Percentiles rank a stretch among this genome's conserved stretches.
These are phyloP conservation scores for Thereva unica DNA, from an alignment of 2,888 invertebrate genomes.

Conservation along the genomic window DNA sequence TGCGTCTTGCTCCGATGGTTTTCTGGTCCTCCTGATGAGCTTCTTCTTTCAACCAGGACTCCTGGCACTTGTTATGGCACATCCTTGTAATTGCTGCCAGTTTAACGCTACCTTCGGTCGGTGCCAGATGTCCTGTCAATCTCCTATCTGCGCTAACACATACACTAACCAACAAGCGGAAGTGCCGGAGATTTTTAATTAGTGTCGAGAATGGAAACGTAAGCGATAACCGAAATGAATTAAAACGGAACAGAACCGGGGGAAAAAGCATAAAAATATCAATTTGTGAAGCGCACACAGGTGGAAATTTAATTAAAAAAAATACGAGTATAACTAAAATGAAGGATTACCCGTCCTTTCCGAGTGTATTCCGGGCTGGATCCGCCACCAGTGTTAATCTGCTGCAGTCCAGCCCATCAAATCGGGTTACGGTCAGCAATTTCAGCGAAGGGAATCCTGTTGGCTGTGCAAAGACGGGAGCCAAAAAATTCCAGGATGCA, in stretches of 20 bases:
- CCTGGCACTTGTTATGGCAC: constrained; percentile 18
- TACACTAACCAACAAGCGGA: background rate
- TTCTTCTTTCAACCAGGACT: constrained; percentile 5
- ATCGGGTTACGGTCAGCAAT: constrained; percentile 1
- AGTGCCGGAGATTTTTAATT: constrained; percentile 20
- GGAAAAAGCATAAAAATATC: too few relatives aligned
- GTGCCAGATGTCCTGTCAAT: background rate
- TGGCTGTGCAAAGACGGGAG: constrained; percentile 10
- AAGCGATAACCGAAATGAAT: too few relatives aligned
- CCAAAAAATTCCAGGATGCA: constrained; percentile 17
- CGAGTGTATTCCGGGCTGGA: constrained; percentile 54
- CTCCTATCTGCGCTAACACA: background rate
- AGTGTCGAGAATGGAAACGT: too few relatives aligned
- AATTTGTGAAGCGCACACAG: too few relatives aligned
- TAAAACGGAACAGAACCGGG: too few relatives aligned
- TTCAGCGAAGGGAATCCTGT: background rate
- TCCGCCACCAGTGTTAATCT: constrained; percentile 46
- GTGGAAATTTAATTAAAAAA: too few relatives aligned
- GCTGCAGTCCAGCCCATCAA: constrained; percentile 24
- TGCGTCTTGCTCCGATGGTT: constrained; percentile 14
- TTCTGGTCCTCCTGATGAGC: background rate
- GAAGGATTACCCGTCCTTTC: constrained; percentile 54
- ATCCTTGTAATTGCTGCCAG: constrained; percentile 26
- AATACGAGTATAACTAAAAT: constrained; percentile 43
- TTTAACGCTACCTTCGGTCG: constrained; percentile 8